Base-by-base conservation (phyloP, 2,113 vertebrate species). In the Riparia riparia region DNA sequence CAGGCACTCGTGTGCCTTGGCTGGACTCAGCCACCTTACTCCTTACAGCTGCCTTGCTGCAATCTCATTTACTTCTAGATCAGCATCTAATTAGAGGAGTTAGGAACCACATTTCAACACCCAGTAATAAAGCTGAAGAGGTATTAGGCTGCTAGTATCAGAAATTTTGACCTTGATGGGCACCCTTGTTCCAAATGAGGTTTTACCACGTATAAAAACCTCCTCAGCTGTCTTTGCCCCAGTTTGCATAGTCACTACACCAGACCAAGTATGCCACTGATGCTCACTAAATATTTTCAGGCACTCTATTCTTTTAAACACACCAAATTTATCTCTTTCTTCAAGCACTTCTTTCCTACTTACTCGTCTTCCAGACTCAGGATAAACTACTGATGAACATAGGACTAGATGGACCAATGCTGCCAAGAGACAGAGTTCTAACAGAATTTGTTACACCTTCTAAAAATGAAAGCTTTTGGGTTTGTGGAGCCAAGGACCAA, bases 291-390 rank as follows among this genome's bases (percentile, higher is more conserved):
- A 39, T 24, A 20, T 54, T 50, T 82, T 70, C 61, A 56, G 53
- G 11, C 57, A 50, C 17, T 22, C 6, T 24, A 8, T 5, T 63
- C 78, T 66, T 66, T 66, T 12, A 54, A 26, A 15, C 17, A 71
- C 8, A 29, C 12, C 66, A 42, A 65, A 14, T 44, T 83, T 22
- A 19, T 5, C 42, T 14, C 70, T 86, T 65, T 37, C 7, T 49
- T 28, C 0, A 0, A 65, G 57, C 42, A 13, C 25, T 66, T 57
- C 32, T n/a, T 60, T n/a, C 9, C 34, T 44, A 24, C 47, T 51
- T 56, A 39, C 2, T 25, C 3, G 2, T 41, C 41, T 81, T 89
- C 19, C 65, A 81, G 17, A 84, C 28, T 24, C 17, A 63, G 56
- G 26, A 81, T n/a, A 66, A 66, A 79, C 5, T 70, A 82, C 32